Base-by-base conservation (phyloP, 2,113 vertebrate genomes). In the Halcyon malimbica region DNA sequence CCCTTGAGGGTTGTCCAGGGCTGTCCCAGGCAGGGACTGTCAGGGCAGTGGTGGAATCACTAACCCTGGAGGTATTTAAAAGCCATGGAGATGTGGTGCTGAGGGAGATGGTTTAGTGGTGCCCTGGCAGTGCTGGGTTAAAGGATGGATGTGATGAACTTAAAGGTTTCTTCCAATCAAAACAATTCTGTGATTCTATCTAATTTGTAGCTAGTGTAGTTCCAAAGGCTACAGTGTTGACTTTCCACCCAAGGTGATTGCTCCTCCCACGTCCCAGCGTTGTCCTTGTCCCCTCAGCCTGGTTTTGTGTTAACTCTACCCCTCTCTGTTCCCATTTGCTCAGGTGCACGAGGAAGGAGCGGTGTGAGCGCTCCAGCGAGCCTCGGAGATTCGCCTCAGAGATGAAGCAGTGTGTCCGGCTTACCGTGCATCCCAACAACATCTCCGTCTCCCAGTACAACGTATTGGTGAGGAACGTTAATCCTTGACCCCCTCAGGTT, bases 391-490 rank as follows among this genome's bases (percentile, higher is more conserved):
- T 99, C 48, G 99, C 99, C 92, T 99, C 99, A 0, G 99, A 99
- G 97, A 98, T 99, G 98, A 99, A 99, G 97, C 99, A 99, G 96
- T 99, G 99, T 8, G 99, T 99, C 94, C 98, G 99, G 19, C 98
- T 99, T 69, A 99, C 98, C 0, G 99, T 99, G 79, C 99, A 99
- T 50, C 99, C 99, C 93, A 99, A 99, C 98, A 99, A 99, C 98
- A 99, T 99, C 98, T 99, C 99, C 0, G 99, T 99, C 93, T 99
- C 99, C 89, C 99, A 99, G 98, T 99, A 99, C 94, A 99, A 98
- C 7, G 99, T 99, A 41, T 98, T 98, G 98, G 99, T 99, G 97
- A 99, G 99, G 91, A 80, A 95, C 44, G 2, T 8, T 11, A 8
- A 24, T 10, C 65, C 24, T 75, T 70, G 54, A n/a, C 62, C 25